Evolutionary conservation across 2,113 vertebrate species (phyloP).

Genomic region (Rhagologus leucostigma): DNA sequence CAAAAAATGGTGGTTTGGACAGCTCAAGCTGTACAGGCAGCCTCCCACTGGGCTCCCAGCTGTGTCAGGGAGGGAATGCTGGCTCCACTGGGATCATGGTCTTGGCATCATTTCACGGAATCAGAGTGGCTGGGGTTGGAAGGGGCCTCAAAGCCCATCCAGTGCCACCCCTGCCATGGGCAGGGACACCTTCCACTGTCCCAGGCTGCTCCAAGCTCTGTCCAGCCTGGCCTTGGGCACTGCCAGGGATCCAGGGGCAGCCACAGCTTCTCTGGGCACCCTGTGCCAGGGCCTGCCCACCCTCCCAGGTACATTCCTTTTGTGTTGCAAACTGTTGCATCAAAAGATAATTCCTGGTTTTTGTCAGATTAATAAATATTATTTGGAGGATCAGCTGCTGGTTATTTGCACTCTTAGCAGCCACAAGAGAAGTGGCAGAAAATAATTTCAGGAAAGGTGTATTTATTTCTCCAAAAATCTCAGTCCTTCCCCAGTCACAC

Average conservation of each 20-base stretch:
- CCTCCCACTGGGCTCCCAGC: background rate
- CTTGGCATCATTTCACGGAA: background rate
- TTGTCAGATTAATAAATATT: background rate
- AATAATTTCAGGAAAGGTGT: background rate
- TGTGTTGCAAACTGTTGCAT: background rate
- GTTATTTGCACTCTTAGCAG: background rate
- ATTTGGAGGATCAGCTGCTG: background rate
- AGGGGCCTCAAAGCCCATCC: fast-evolving
- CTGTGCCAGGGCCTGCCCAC: background rate
- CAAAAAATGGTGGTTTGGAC: fast-evolving
- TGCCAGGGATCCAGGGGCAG: background rate
- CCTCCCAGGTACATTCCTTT: fast-evolving
- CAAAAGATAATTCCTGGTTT: background rate
- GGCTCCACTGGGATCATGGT: background rate
- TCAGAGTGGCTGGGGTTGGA: background rate
- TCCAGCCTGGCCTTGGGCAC: background rate
- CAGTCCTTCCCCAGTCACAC: background rate
- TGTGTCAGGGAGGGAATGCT: background rate
- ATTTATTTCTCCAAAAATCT: background rate
- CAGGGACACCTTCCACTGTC: background rate
- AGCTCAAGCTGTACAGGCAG: background rate
- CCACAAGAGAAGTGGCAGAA: background rate
- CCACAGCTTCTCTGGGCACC: background rate
- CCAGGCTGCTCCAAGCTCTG: background rate
- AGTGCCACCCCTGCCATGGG: background rate